Evolutionary conservation across 2,797 vertebrate genomes (phyloP), one percentile per base, ranked within the genome.

Genomic region (Helicolenus hilgendorfi): DNA sequence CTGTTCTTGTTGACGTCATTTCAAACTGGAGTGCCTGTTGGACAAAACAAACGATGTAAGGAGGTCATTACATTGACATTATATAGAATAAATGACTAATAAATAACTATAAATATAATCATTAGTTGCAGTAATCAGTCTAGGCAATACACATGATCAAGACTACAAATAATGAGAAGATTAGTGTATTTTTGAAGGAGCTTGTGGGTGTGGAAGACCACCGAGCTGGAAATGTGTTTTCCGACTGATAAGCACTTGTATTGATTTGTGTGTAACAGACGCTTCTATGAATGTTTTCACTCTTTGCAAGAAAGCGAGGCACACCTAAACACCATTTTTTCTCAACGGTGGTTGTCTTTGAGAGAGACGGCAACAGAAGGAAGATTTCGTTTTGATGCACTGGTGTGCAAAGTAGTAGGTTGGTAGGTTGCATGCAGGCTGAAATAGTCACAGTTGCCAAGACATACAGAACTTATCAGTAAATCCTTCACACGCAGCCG

Each of bases 381-480:
- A 49, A 20, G 10, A 38, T 56, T 70, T 41, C 24, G 15, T 10
- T 75, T 35, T 27, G 11, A 63, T 45, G 14, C 26, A 3, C 4
- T 26, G 5, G 31, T 62, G 7, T 35, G 35, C n/a, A 29, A 20
- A 24, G 24, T 26, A 15, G 24, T 4, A 7, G 15, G 8, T 62
- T n/a, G 11, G 9, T 10, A 36, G 36, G 6, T 53, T 77, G 58
- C n/a, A 33, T 64, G 22, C 13, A 7, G 11, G 2, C 35, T 69
- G 3, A 79, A 59, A 75, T 36, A 77, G 15, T 69, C 27, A 20
- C 22, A 38, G 15, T 22, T 68, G 27, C 74, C 72, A 77, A 80
- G 62, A 45, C 64, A 74, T 18, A 73, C 29, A 56, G 24, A 64
- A 72, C 24, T 24, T 31, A 65, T 38, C 71, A 77, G 55, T 35